Base-by-base conservation (phyloP, 1,140 invertebrate species). In the Macrobrachium nipponense region DNA sequence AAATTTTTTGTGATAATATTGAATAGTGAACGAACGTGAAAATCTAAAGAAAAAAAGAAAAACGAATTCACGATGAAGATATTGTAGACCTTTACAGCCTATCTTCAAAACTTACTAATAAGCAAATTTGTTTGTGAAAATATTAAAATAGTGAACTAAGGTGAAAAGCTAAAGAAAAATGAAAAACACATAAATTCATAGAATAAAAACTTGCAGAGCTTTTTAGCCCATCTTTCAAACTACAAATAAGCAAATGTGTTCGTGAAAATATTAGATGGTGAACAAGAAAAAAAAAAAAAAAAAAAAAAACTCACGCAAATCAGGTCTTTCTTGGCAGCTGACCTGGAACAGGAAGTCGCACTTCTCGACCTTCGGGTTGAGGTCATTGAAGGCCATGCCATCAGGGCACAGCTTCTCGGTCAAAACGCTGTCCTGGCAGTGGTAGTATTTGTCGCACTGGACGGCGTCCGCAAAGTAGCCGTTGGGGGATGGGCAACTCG, bases 301-400 rank as follows among this genome's bases (percentile, higher is more conserved):
- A 20, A 59, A 12, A 85, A 36, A 61, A 51, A 27, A 95, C 96
- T 96, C 94, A 97, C 96, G 96, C 82, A 97, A 92, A 92, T 97
- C 95, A 23, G 94, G 94, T 89, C 96, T 93, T 90, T 96, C 95
- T 68, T 95, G 95, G 90, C 96, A 98, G 90, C 97, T 96, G 15
- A 97, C 95, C 89, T 72, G 60, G 77, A 83, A 88, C 23, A 87
- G 97, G 90, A 97, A 96, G 91, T 97, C 96, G 90, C 96, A 97
- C 91, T 97, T 97, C 92, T 96, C 97, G 90, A 95, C 93, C 92
- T 96, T 96, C 88, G 95, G 93, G 91, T 95, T 96, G 79, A 94
- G 90, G 2, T 94, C 95, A 92, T 97, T 96, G 91, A 97, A 97
- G 23, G 97, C 96, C 17, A 97, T 92, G 87, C 96, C 96, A 90